These are phyloP conservation scores for Heliconius sara DNA, from an alignment of 2,888 invertebrate species.

Conservation along the genomic window DNA sequence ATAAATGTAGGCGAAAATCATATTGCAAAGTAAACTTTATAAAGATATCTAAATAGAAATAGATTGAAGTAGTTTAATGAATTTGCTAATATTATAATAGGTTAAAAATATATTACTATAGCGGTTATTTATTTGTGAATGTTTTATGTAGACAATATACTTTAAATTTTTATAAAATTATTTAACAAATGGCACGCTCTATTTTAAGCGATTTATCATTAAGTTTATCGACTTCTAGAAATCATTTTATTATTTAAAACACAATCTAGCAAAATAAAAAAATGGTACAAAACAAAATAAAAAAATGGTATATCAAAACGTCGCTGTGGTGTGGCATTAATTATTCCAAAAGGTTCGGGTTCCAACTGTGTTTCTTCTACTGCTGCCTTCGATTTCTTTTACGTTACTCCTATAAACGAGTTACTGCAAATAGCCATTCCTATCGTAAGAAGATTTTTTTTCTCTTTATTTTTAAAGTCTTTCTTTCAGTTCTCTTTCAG, in stretches of 20 bases:
- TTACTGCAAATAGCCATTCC: background rate
- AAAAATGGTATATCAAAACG: background rate
- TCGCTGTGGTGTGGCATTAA: background rate
- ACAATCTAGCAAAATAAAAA: background rate
- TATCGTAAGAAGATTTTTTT: background rate
- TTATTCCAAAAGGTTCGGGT: background rate
- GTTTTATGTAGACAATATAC: background rate
- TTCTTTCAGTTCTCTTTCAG: too few species aligned
- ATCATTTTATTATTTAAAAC: background rate
- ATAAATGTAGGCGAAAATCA: background rate
- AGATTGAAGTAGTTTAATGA: too few species aligned
- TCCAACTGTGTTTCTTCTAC: background rate
- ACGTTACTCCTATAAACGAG: background rate
- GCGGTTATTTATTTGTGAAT: background rate
- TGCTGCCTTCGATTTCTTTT: constrained; percentile 3
- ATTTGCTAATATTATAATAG: too few species aligned
- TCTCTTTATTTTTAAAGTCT: background rate
- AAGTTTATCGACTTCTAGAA: background rate
- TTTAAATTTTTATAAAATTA: background rate
- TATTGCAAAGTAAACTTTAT: background rate
- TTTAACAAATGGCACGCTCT: background rate
- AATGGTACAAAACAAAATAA: background rate
- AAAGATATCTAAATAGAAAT: too few species aligned
- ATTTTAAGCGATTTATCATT: background rate
- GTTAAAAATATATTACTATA: background rate